Conservation (phyloP, 2,888 invertebrate genomes). For the Euplagia quadripunctaria region DNA sequence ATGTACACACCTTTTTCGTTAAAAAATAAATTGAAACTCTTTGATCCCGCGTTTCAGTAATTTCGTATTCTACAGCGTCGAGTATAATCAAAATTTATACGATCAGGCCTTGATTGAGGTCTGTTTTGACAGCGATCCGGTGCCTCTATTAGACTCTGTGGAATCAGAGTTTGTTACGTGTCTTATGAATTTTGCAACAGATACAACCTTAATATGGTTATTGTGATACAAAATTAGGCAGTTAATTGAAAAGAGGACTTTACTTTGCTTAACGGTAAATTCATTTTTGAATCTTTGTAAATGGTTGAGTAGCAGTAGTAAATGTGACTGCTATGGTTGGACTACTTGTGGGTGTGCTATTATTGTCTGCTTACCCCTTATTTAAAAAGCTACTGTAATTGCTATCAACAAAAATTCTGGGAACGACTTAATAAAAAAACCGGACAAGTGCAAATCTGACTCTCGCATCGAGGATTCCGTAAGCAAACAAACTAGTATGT, state of each 20-base stretch:
- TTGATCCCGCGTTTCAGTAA: conserved; percentile 61
- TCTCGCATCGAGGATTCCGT: too few relatives aligned
- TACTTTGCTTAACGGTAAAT: neutral
- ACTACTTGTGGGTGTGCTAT: too few relatives aligned
- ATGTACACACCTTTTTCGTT: conserved; percentile 55
- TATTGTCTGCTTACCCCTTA: too few relatives aligned
- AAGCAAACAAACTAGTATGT: too few relatives aligned
- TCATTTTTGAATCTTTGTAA: neutral
- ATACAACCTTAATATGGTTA: conserved; percentile 29
- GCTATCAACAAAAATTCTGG: too few relatives aligned
- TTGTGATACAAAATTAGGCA: conserved; percentile 27
- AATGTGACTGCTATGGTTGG: neutral
- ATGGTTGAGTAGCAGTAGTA: neutral
- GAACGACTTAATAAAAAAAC: too few relatives aligned
- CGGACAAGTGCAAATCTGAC: too few relatives aligned
- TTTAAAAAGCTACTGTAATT: too few relatives aligned
- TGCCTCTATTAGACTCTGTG: conserved; percentile 40
- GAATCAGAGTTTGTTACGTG: conserved; percentile 30
- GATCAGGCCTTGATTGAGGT: conserved; percentile 51
- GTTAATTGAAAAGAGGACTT: neutral
- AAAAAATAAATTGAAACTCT: conserved; percentile 57
- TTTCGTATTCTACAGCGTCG: conserved; percentile 63
- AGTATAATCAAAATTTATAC: conserved; percentile 66
- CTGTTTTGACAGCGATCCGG: conserved; percentile 48
- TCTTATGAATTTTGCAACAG: conserved; percentile 49